Conservation (phyloP, 2,888 invertebrate genomes). For the Chalcis sispes region DNA sequence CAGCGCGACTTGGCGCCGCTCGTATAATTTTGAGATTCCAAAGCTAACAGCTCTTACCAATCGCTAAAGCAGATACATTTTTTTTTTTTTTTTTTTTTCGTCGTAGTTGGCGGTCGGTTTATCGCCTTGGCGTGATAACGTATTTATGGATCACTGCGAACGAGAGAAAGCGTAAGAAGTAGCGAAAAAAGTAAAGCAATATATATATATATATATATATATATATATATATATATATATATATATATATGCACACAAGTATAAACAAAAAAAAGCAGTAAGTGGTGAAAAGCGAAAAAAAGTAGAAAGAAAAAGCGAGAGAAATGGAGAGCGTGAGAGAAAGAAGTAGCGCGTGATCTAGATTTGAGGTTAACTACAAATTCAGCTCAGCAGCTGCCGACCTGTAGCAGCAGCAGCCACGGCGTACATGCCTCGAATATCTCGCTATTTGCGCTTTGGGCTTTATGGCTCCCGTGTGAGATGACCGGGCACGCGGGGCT, state of each 20-base stretch:
- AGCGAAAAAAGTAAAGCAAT: too few relatives aligned
- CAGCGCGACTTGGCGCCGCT: too few relatives aligned
- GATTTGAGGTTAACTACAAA: slow-evolving; percentile 64
- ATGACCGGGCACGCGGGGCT: slow-evolving; percentile 58
- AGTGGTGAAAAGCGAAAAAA: neutral
- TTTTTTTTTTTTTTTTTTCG: too few relatives aligned
- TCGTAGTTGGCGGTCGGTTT: too few relatives aligned
- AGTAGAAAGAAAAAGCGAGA: neutral
- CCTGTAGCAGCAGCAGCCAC: slow-evolving; percentile 10
- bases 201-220: too few relatives aligned
- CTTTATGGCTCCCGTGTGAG: slow-evolving; percentile 68
- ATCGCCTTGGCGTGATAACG: neutral
- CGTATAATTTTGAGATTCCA: slow-evolving; percentile 10
- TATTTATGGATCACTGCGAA: neutral
- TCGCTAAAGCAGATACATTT: neutral
- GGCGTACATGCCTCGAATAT: slow-evolving; percentile 67
- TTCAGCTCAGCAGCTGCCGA: slow-evolving; percentile 57
- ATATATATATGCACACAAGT: too few relatives aligned
- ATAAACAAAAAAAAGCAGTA: neutral
- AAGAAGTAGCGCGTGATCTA: slow-evolving; percentile 43
- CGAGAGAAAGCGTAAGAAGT: too few relatives aligned
- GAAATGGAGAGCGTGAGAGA: too few relatives aligned
- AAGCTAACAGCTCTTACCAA: neutral
- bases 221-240: too few relatives aligned
- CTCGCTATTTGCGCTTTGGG: slow-evolving; percentile 66